Percentiles rank a stretch among this genome's conserved stretches.
Evolutionary conservation across 53 echinoderm and acorn worm genomes (phyloP).

Genomic region (Stichopus horrens): DNA sequence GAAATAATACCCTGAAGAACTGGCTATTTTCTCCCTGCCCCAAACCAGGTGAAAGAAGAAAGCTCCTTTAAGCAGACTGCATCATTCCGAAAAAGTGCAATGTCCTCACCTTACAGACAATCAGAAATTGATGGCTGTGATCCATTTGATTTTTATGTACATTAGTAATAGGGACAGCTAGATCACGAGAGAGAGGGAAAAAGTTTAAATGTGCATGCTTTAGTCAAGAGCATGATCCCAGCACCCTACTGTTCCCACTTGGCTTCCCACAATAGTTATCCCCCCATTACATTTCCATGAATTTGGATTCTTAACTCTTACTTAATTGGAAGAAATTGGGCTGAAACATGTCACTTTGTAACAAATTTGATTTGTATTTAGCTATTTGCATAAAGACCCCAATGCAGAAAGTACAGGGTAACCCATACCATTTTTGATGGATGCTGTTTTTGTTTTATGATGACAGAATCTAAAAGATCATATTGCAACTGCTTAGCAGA

Average conservation of each 20-base stretch:
- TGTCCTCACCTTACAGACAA: background rate
- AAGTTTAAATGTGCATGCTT: background rate
- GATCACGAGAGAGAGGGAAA: background rate
- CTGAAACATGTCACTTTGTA: slow-evolving; percentile 22
- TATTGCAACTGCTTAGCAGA: background rate
- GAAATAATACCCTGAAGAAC: too few species aligned
- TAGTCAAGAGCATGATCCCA: background rate
- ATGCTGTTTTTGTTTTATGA: background rate
- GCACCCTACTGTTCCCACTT: slow-evolving; percentile 36
- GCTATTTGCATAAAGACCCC: slow-evolving; percentile 19
- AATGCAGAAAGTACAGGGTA: background rate
- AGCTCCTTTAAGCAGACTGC: background rate
- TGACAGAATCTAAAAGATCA: background rate
- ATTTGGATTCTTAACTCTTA: background rate
- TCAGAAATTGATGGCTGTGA: background rate
- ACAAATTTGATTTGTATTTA: slow-evolving; percentile 38
- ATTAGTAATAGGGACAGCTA: background rate
- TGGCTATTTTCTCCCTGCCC: too few species aligned
- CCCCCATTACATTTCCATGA: background rate
- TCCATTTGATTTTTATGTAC: background rate
- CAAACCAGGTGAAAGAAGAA: background rate
- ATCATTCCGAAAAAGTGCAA: background rate
- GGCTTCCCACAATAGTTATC: slow-evolving; percentile 6
- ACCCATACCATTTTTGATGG: background rate
- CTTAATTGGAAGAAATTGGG: background rate